Conservation (phyloP, 2,113 vertebrate species). For the Porphyrio hochstetteri region DNA sequence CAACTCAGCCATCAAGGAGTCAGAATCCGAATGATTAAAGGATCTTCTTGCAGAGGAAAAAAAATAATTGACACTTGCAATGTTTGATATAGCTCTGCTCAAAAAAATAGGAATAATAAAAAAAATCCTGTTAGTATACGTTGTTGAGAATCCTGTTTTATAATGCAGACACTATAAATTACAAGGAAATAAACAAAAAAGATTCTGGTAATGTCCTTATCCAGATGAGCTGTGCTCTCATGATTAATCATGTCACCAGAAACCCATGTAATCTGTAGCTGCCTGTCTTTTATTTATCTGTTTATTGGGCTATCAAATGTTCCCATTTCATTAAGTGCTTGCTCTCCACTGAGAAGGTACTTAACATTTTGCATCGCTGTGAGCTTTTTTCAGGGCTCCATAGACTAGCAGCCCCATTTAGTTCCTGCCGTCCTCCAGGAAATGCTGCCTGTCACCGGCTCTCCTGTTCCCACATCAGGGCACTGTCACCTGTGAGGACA, state of each 20-base stretch:
- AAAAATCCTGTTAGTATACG: neutral
- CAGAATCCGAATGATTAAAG: neutral
- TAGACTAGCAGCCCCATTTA: neutral
- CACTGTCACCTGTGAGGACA: neutral
- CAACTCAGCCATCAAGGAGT: neutral
- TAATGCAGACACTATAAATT: neutral
- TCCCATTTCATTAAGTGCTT: constrained; percentile 16
- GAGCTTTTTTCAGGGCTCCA: neutral
- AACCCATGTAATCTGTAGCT: constrained; percentile 1
- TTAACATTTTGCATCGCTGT: neutral
- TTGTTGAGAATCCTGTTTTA: neutral
- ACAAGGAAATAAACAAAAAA: constrained; percentile 5
- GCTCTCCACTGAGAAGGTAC: neutral
- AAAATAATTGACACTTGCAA: neutral
- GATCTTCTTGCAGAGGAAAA: neutral
- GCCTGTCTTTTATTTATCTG: constrained; percentile 24
- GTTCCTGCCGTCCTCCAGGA: neutral
- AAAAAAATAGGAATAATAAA: neutral
- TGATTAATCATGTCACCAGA: neutral
- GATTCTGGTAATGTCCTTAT: neutral
- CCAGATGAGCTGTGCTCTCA: neutral
- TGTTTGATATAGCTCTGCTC: neutral
- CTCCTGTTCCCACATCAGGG: neutral
- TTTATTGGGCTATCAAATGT: neutral
- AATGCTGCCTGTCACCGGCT: neutral